Percentiles rank a stretch among this genome's conserved stretches.
Evolutionary conservation across 2,888 invertebrate genomes (phyloP).

Genomic region (Microplitis deprimator): DNA sequence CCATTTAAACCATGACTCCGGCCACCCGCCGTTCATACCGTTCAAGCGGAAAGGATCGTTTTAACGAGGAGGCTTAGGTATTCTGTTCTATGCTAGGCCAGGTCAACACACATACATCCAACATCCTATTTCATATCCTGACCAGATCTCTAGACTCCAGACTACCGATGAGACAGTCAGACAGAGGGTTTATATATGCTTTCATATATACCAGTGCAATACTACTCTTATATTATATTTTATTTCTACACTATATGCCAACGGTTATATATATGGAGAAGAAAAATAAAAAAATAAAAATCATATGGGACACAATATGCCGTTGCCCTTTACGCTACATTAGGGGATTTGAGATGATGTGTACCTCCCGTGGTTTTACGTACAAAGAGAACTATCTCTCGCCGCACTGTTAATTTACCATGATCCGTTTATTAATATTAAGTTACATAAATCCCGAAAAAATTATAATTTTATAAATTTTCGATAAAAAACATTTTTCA

Average conservation of each 20-base stretch:
- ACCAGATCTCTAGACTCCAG: background rate
- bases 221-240: conserved; percentile 10
- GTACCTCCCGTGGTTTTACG: conserved; percentile 38
- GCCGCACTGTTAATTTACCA: conserved; percentile 47
- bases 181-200: conserved; percentile 20
- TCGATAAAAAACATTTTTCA: background rate
- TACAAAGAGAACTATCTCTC: conserved; percentile 46
- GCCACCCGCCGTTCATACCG: conserved; percentile 45
- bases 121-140: conserved; percentile 36
- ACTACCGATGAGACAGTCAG: conserved; percentile 13
- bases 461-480: no score
- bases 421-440: conserved; percentile 51
- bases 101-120: conserved; percentile 45
- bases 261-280: conserved; percentile 28
- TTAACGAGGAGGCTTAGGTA: conserved; percentile 55
- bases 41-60: conserved; percentile 56
- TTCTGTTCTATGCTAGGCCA: conserved; percentile 44
- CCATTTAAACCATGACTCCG: conserved; percentile 60
- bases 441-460: conserved; percentile 41
- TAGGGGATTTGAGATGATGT: conserved; percentile 19
- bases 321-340: conserved; percentile 53
- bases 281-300: background rate
- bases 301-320: conserved; percentile 43
- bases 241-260: conserved; percentile 13
- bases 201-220: background rate